Evolutionary conservation across 2,888 invertebrate genomes (phyloP).

Genomic region (Clivina fossor): DNA sequence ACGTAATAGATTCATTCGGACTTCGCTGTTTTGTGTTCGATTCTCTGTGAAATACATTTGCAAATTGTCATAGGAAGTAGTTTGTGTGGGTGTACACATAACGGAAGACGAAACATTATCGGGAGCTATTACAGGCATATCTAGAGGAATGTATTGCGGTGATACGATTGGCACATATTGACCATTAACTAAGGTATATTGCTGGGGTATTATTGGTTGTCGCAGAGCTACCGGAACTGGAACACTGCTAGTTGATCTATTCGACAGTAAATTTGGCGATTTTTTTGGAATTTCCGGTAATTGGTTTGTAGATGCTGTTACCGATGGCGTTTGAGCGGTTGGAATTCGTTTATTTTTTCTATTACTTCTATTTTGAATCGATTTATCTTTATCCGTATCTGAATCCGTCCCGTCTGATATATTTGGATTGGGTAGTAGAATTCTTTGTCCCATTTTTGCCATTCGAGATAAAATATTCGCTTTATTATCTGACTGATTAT

Average conservation of each 20-base stretch:
- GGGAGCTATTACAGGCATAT: conserved; percentile 29
- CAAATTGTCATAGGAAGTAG: conserved; percentile 51
- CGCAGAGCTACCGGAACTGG: conserved; percentile 7
- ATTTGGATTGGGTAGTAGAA: conserved; percentile 52
- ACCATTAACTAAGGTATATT: conserved; percentile 41
- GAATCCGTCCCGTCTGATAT: conserved; percentile 51
- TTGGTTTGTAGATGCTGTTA: conserved; percentile 7
- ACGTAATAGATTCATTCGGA: conserved; percentile 65
- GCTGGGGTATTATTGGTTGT: conserved; percentile 18
- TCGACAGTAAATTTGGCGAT: not conserved
- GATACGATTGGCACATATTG: conserved; percentile 44
- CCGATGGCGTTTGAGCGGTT: conserved; percentile 20
- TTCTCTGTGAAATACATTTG: conserved; percentile 62
- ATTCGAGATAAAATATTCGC: conserved; percentile 58
- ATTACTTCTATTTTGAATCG: conserved; percentile 34
- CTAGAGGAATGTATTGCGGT: conserved; percentile 41
- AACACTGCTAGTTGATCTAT: conserved; percentile 14
- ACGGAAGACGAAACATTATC: conserved; percentile 26
- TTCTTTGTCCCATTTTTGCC: conserved; percentile 61
- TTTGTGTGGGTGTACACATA: conserved; percentile 31
- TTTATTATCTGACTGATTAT: conserved; percentile 47
- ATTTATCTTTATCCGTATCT: conserved; percentile 49
- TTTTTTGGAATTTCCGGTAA: conserved; percentile 15
- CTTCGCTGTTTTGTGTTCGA: conserved; percentile 65
- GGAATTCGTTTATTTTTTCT: conserved; percentile 33